phyloP scores from a whole-genome alignment of 2,113 vertebrate species.

The Leucoraja erinaceus region DNA sequence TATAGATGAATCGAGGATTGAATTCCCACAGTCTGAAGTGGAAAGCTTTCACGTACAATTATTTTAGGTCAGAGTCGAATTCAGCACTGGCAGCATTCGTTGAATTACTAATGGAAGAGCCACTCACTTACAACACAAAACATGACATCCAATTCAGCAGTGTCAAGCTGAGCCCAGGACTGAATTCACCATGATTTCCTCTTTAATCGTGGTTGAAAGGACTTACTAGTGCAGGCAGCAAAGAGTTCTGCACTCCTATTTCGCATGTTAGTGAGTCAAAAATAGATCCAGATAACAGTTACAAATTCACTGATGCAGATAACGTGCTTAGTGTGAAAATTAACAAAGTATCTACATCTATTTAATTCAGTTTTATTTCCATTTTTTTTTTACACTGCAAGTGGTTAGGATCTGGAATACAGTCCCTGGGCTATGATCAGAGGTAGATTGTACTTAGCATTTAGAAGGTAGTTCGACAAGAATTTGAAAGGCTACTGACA shows the following conservation, averaged over 20 bases:
- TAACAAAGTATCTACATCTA: background rate
- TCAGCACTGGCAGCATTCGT: background rate
- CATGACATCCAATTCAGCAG: conserved; percentile 6
- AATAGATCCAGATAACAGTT: background rate
- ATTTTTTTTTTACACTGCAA: too few species aligned
- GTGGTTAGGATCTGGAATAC: too few species aligned
- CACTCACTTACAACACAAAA: background rate
- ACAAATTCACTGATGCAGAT: background rate
- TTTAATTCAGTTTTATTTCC: background rate
- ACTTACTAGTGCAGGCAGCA: background rate
- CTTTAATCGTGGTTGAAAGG: background rate
- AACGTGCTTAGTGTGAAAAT: background rate
- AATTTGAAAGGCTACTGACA: too few species aligned
- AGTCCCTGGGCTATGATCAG: too few species aligned
- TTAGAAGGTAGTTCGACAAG: too few species aligned
- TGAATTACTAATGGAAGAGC: background rate
- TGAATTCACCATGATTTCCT: background rate
- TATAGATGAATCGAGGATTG: background rate
- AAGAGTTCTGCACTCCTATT: background rate
- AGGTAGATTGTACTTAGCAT: too few species aligned
- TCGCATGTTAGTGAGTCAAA: background rate
- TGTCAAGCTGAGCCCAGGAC: background rate
- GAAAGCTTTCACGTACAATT: conserved; percentile 10
- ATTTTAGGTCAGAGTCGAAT: background rate
- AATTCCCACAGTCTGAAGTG: background rate